Evolutionary conservation across 2,797 vertebrate species (phyloP).

Genomic region (Myotis planiceps): DNA sequence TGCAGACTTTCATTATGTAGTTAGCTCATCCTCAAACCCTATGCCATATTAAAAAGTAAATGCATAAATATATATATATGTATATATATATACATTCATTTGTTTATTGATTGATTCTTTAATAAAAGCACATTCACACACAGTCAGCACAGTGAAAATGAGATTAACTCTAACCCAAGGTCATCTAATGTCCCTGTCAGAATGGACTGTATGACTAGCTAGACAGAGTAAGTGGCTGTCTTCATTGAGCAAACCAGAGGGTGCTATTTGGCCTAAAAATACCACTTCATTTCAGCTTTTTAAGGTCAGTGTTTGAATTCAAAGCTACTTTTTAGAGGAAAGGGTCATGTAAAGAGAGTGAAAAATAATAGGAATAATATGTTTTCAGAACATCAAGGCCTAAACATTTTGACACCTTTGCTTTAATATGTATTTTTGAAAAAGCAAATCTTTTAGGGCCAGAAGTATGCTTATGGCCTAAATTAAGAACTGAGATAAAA

Average conservation of each 20-base stretch:
- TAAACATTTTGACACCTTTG: not conserved
- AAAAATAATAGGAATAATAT: not conserved
- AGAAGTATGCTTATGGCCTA: not conserved
- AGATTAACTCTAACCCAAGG: not conserved
- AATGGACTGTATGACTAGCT: not conserved
- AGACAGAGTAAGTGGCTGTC: not conserved
- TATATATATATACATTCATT: too few species aligned
- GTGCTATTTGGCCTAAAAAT: not conserved
- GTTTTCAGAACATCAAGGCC: not conserved
- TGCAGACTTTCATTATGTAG: not conserved
- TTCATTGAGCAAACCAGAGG: not conserved
- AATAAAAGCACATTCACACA: not conserved
- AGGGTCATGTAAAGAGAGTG: not conserved
- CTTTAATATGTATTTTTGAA: not conserved
- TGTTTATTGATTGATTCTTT: not conserved
- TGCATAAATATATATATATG: not conserved
- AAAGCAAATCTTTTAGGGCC: not conserved
- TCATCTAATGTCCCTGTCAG: not conserved
- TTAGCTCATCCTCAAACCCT: not conserved
- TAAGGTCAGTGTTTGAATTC: not conserved
- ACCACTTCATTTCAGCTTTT: not conserved
- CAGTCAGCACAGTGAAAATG: not conserved
- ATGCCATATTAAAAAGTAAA: not conserved
- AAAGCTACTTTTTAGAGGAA: not conserved
- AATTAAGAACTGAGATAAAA: not conserved